Base-by-base conservation (phyloP, 2,113 vertebrate species). In the Lethenteron camtschaticum region DNA sequence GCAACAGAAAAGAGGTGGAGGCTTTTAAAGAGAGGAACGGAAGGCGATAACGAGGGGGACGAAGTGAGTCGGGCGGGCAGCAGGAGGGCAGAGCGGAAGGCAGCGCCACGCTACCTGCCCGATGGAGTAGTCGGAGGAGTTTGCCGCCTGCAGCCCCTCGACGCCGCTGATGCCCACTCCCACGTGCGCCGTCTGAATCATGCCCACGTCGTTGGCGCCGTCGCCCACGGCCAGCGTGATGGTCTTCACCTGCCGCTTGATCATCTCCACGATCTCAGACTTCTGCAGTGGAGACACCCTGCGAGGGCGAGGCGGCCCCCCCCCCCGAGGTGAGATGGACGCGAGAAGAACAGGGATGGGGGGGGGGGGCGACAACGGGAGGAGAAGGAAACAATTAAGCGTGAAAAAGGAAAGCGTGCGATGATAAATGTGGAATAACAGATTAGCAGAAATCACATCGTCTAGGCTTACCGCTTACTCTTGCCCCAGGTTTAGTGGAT, bases 51-150 rank as follows among this genome's bases (percentile, higher is more conserved):
- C n/a, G n/a, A 68, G 24, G 10, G 24, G 8, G 68, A 56, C 55
- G 55, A 20, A 70, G 18, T 68, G 10, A 56, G 70, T 14, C 55
- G 12, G 56, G 41, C 41, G 41, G 41, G 41, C 41, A 41, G 41
- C 41, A 41, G 41, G 41, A 41, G 41, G 41, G 6, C 41, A 5
- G 41, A 41, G 41, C 41, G 41, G 41, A 41, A 41, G 41, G 41
- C 41, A 41, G 41, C 41, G 41, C 41, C 41, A 41, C 14, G 69
- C 74, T 74, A 95, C 94, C 85, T 99, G 94, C 59, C 90, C 94
- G 73, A 99, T 96, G n/a, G 92, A 99, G 78, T 99, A 99, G 75
- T 99, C 94, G 1, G 94, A 99, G 70, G 94, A 97, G 79, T 99
- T 99, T 24, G 94, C 91, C 2, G 92, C 94, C 77, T 99, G 94